These are phyloP conservation scores for Apostichopus parvimensis DNA, from an alignment of 35 echinoderm and acorn worm species.

Conservation along the genomic window DNA sequence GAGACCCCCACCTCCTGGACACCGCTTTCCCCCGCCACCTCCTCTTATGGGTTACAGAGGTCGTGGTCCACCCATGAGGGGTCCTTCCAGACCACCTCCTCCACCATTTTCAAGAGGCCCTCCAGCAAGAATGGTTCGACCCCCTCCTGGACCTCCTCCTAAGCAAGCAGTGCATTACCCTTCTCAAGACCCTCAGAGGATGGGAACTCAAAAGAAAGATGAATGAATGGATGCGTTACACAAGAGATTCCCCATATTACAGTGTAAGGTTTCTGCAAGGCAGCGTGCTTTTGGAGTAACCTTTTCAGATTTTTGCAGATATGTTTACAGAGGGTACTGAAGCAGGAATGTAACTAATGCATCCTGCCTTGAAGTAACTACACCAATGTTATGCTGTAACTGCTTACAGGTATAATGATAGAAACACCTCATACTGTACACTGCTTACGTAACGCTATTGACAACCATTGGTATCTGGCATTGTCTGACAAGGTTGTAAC, in stretches of 20 bases:
- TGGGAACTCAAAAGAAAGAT: slow-evolving; percentile 78
- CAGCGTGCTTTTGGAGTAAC: background rate
- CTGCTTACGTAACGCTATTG: no score
- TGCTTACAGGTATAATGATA: background rate
- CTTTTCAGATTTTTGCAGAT: background rate
- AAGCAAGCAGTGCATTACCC: slow-evolving; percentile 89
- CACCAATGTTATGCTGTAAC: background rate
- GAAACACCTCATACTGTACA: no score
- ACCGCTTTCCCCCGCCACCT: slow-evolving; percentile 56
- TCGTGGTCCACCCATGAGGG: slow-evolving; percentile 48
- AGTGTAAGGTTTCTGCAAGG: background rate
- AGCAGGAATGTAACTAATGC: no score
- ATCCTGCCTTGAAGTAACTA: background rate
- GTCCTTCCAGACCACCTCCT: slow-evolving; percentile 54
- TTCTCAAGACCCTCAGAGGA: slow-evolving; percentile 96
- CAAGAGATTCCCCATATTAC: background rate
- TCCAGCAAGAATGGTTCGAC: slow-evolving; percentile 57
- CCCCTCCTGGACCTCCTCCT: slow-evolving; percentile 68
- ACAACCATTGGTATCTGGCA: no score
- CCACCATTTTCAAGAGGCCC: slow-evolving; percentile 52
- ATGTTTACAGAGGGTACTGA: no score
- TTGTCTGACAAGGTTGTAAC: no score
- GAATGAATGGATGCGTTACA: background rate
- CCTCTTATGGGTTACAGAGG: slow-evolving; percentile 29
- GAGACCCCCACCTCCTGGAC: slow-evolving; percentile 64